phyloP scores from a whole-genome alignment of 2,113 vertebrate genomes.

The Motacilla alba region DNA sequence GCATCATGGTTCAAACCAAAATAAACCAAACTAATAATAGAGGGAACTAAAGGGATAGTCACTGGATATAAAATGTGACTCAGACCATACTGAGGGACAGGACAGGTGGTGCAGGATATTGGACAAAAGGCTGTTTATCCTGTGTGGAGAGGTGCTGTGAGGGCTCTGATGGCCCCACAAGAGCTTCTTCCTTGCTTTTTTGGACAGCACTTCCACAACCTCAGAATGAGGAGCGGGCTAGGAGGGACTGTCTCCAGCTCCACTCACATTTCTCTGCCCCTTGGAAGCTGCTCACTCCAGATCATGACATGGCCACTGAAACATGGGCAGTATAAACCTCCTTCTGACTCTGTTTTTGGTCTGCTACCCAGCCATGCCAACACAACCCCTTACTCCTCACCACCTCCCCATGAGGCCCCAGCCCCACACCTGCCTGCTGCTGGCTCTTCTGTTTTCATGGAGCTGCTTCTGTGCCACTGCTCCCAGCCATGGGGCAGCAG shows the following conservation, averaged over 20 bases:
- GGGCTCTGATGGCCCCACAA: not conserved
- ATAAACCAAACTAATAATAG: constrained; percentile 53
- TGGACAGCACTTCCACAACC: not conserved
- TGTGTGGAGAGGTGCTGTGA: not conserved
- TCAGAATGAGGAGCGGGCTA: fast-evolving
- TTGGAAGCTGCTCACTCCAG: not conserved
- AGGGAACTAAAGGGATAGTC: not conserved
- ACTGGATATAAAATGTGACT: not conserved
- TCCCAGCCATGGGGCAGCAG: fast-evolving
- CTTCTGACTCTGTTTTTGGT: not conserved
- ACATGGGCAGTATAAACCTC: not conserved
- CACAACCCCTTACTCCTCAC: not conserved
- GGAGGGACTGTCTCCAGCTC: not conserved
- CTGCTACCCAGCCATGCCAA: not conserved
- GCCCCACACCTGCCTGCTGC: not conserved
- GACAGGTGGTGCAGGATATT: not conserved
- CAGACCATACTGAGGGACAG: not conserved
- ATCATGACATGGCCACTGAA: not conserved
- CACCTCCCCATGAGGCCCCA: fast-evolving
- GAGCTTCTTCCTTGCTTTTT: not conserved
- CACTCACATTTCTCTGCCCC: not conserved
- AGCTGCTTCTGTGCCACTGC: fast-evolving
- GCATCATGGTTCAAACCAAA: constrained; percentile 32
- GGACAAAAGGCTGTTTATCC: not conserved
- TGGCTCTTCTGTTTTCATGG: not conserved